These are phyloP conservation scores for Drosophila persimilis DNA, from an alignment of 1,140 invertebrate species.

Conservation along the genomic window DNA sequence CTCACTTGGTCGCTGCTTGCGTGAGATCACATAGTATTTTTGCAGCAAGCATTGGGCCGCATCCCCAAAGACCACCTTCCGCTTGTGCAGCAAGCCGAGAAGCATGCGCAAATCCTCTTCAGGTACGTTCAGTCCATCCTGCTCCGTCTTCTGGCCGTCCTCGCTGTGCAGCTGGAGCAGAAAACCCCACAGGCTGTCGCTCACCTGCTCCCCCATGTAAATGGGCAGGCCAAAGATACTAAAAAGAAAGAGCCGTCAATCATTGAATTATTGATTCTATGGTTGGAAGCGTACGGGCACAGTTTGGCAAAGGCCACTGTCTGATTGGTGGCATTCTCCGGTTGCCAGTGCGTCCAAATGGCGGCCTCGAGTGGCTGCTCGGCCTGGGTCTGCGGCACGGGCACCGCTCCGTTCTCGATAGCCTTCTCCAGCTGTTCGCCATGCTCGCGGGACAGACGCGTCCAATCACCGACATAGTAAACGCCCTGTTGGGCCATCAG, in stretches of 20 bases:
- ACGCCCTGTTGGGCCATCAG: slow-evolving; percentile 71
- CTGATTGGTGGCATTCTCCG: slow-evolving; percentile 53
- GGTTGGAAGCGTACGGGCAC: slow-evolving; percentile 46
- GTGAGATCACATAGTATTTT: slow-evolving; percentile 69
- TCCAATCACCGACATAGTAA: slow-evolving; percentile 74
- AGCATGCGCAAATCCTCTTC: slow-evolving; percentile 57
- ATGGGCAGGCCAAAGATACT: slow-evolving; percentile 78
- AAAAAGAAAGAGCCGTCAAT: neutral
- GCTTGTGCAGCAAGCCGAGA: slow-evolving; percentile 54
- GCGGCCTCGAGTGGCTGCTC: slow-evolving; percentile 57
- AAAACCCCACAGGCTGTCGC: slow-evolving; percentile 50
- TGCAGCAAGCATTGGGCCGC: slow-evolving; percentile 56
- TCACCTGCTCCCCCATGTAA: slow-evolving; percentile 51
- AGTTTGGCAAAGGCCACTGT: slow-evolving; percentile 46
- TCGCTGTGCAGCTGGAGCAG: slow-evolving; percentile 35
- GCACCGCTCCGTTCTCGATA: slow-evolving; percentile 62
- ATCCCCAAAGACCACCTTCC: slow-evolving; percentile 36
- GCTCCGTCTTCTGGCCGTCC: neutral
- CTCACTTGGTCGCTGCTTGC: slow-evolving; percentile 62
- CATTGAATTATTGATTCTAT: neutral
- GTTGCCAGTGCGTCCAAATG: slow-evolving; percentile 74
- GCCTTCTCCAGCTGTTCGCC: slow-evolving; percentile 48
- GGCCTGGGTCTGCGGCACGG: slow-evolving; percentile 28
- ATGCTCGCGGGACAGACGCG: slow-evolving; percentile 51
- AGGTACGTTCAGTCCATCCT: slow-evolving; percentile 52